phyloP scores from a whole-genome alignment of 2,888 invertebrate genomes.

The Diplolepis rosae region DNA sequence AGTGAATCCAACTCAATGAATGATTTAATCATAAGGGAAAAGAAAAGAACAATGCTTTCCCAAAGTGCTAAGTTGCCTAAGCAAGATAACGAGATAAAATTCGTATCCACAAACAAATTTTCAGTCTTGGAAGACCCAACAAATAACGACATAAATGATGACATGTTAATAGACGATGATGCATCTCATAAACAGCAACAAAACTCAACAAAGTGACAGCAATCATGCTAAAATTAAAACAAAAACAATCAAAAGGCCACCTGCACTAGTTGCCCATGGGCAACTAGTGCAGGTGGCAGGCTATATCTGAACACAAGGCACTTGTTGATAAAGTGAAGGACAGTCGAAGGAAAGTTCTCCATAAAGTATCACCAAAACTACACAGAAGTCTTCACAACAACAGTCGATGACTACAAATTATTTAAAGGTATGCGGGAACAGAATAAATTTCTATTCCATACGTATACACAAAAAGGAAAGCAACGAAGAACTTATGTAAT shows the following conservation, averaged over 20 bases:
- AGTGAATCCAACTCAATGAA: no score
- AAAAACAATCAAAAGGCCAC: conserved; percentile 12
- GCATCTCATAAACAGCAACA: no score
- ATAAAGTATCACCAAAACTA: conserved; percentile 35
- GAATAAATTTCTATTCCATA: conserved; percentile 36
- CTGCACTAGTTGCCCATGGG: conserved; percentile 37
- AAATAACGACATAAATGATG: no score
- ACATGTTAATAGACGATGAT: no score
- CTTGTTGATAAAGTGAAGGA: conserved; percentile 28
- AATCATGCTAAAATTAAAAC: no score
- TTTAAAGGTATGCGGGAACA: conserved; percentile 31
- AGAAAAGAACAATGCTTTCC: no score
- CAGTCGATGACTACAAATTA: conserved; percentile 1
- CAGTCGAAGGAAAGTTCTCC: conserved; percentile 27
- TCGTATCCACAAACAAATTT: conserved; percentile 29
- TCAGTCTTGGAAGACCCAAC: no score
- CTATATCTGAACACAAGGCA: conserved; percentile 17
- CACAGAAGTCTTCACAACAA: conserved; percentile 36
- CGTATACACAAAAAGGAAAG: conserved; percentile 37
- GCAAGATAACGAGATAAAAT: not conserved
- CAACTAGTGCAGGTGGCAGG: no score
- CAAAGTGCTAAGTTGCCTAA: not conserved
- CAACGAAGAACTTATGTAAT: conserved; percentile 44
- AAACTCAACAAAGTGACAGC: no score
- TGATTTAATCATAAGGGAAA: no score